Conservation (phyloP, 2,113 vertebrate genomes). For the Notarius quadriscutis region DNA sequence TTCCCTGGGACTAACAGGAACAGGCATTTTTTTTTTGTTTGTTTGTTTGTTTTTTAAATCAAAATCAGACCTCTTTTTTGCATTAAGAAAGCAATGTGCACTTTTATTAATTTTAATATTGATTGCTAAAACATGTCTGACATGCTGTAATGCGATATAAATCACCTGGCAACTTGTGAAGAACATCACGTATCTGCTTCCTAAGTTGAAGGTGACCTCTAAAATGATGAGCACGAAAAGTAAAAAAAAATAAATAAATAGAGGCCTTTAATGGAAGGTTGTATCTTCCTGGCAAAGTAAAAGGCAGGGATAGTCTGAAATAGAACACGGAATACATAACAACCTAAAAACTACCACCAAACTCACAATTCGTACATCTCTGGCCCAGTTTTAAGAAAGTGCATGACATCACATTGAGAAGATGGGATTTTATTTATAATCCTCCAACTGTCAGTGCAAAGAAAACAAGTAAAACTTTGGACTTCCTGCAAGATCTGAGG, state of each 20-base stretch:
- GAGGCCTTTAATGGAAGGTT: neutral
- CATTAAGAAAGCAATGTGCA: neutral
- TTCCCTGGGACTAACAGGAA: neutral
- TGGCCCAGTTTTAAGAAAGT: neutral
- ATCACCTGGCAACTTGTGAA: neutral
- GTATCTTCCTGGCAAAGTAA: neutral
- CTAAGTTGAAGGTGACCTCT: neutral
- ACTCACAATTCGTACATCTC: neutral
- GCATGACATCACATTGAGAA: neutral
- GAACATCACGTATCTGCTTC: neutral
- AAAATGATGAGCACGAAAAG: neutral
- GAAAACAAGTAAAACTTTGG: neutral
- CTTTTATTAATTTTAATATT: neutral
- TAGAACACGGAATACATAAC: neutral
- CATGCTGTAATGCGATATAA: neutral
- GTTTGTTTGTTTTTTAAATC: too few species aligned
- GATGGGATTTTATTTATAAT: neutral
- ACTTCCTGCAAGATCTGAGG: neutral
- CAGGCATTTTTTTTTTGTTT: too few species aligned
- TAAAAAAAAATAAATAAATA: neutral
- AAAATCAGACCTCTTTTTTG: neutral
- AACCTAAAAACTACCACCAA: neutral
- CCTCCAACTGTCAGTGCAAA: neutral
- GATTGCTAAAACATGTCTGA: neutral
- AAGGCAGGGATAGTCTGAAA: neutral